Conservation (phyloP, 2,113 vertebrate species). For the Phaethon lepturus region DNA sequence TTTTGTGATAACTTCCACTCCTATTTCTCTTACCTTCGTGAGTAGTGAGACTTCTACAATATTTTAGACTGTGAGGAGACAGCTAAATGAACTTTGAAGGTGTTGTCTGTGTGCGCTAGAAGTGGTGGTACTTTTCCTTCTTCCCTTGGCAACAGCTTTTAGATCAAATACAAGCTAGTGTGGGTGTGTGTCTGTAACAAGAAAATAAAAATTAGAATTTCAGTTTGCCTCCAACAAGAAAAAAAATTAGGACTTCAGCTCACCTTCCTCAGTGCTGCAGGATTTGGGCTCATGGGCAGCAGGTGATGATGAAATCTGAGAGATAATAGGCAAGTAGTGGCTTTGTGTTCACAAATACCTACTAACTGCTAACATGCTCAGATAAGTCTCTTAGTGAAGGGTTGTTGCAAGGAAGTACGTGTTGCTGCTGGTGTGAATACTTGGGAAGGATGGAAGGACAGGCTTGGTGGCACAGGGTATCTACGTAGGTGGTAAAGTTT, state of each 20-base stretch:
- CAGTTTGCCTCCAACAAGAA: neutral
- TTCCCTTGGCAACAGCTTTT: neutral
- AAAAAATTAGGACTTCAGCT: neutral
- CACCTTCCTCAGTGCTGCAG: neutral
- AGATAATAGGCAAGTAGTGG: neutral
- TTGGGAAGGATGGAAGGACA: neutral
- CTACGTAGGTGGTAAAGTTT: neutral
- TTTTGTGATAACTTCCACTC: neutral
- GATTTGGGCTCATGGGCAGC: neutral
- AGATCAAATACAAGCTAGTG: neutral
- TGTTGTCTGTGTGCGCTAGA: neutral
- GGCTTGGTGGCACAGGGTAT: neutral
- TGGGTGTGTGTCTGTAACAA: fast-evolving
- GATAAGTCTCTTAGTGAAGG: neutral
- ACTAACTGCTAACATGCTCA: neutral
- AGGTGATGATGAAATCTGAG: neutral
- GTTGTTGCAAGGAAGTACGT: neutral
- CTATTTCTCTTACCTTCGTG: neutral
- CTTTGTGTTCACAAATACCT: too few species aligned
- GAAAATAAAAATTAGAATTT: neutral
- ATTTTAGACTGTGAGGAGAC: neutral
- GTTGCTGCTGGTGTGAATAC: neutral
- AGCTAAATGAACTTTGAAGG: neutral
- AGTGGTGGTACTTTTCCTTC: neutral
- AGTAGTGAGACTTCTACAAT: neutral